Evolutionary conservation across 2,888 invertebrate species (phyloP).

Genomic region (Tanytarsus gracilentus): DNA sequence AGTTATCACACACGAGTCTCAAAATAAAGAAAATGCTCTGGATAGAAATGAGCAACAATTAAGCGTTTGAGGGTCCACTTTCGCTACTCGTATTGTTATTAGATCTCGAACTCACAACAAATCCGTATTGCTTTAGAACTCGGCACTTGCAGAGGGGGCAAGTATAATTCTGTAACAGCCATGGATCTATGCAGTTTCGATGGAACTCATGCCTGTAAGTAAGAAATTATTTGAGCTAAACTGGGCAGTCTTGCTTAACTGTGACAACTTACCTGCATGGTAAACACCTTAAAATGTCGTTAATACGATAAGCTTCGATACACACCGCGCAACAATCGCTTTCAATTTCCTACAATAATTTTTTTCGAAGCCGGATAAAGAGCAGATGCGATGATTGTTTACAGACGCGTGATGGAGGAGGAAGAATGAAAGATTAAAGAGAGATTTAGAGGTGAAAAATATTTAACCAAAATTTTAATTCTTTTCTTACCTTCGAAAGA

Average conservation of each 20-base stretch:
- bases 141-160: constrained; percentile 98
- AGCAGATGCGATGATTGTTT: too few species aligned
- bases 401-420: background rate
- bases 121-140: constrained; percentile 81
- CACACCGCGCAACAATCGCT: constrained; percentile 92
- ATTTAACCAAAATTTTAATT: background rate
- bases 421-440: constrained; percentile 22
- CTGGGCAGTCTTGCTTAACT: background rate
- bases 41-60: background rate
- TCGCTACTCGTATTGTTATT: too few species aligned
- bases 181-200: constrained; percentile 91
- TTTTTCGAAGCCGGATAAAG: background rate
- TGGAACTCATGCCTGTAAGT: constrained; percentile 83
- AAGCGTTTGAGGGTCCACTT: constrained; percentile 10
- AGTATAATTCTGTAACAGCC: constrained; percentile 88
- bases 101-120: constrained; percentile 56
- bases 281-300: constrained; percentile 77
- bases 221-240: constrained; percentile 17
- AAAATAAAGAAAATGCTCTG: background rate
- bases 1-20: background rate
- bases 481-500: constrained; percentile 66
- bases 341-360: constrained; percentile 50
- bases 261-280: constrained; percentile 54
- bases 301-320: constrained; percentile 82
- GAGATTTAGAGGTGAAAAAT: constrained; percentile 14